A percentile compares a stretch with the other conserved stretches of the same genome.
These are phyloP conservation scores for Microctonus hyperodae DNA, from an alignment of 2,888 invertebrate species.

Conservation along the genomic window DNA sequence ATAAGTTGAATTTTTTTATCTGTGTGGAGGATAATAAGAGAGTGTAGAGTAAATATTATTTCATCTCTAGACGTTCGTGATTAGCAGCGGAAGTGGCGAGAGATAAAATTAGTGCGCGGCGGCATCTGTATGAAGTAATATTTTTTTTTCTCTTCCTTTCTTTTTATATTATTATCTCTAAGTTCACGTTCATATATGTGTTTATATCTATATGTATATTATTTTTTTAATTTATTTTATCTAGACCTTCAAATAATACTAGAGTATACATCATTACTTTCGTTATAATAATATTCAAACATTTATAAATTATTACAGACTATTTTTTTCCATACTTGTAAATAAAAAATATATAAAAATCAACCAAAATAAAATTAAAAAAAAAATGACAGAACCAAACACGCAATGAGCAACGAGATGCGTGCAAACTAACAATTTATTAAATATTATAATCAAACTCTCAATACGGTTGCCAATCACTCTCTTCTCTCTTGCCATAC, in stretches of 20 bases:
- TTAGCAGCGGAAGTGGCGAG: constrained; percentile 30
- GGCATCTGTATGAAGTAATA: constrained; percentile 23
- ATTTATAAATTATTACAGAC: background rate
- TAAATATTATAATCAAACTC: constrained; percentile 36
- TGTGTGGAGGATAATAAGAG: constrained; percentile 8
- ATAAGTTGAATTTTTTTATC: background rate
- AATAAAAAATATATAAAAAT: background rate
- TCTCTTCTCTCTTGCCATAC: background rate
- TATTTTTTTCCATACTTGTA: constrained; percentile 16
- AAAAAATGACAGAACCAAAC: constrained; percentile 17
- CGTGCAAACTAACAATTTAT: constrained; percentile 33
- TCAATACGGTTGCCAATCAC: constrained; percentile 11
- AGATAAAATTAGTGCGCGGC: constrained; percentile 22
- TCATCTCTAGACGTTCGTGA: constrained; percentile 30
- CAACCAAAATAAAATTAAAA: constrained; percentile 12
- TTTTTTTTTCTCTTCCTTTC: constrained; percentile 19
- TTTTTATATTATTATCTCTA: constrained; percentile 13
- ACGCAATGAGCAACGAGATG: constrained; percentile 24
- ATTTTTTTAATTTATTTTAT: constrained; percentile 26
- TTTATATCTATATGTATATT: constrained; percentile 2
- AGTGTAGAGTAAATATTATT: constrained; percentile 19
- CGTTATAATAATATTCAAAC: background rate
- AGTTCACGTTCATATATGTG: background rate
- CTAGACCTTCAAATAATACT: constrained; percentile 5
- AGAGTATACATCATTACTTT: background rate